These are phyloP conservation scores for Miniopterus natalensis DNA, from an alignment of 2,113 vertebrate genomes.

Conservation along the genomic window DNA sequence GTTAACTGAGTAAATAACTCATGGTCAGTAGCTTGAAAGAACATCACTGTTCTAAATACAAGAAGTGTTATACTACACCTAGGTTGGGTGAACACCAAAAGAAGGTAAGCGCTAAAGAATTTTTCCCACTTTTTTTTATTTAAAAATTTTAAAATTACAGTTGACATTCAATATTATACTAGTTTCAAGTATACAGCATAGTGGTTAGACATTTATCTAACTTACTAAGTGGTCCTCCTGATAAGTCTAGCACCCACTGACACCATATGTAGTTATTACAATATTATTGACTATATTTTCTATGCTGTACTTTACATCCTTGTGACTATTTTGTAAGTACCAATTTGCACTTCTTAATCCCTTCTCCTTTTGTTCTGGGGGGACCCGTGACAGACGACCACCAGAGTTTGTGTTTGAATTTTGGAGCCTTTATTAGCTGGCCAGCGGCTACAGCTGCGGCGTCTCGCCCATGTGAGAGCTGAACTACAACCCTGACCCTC, in stretches of 20 bases:
- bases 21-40: not conserved
- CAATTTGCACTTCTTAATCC: not conserved
- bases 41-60: not conserved
- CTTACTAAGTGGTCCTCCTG: not conserved
- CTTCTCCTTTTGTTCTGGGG: not conserved
- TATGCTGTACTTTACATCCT: not conserved
- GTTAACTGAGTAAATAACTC: not conserved
- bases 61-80: not conserved
- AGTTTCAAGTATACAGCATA: not conserved
- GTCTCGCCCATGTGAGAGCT: too few species aligned
- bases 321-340: not conserved
- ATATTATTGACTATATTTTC: not conserved
- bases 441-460: too few species aligned
- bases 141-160: not conserved
- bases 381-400: too few species aligned
- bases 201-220: not conserved
- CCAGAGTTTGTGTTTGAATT: too few species aligned
- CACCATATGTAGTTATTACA: not conserved
- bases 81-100: not conserved
- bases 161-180: not conserved
- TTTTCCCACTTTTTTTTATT: conserved; percentile 2
- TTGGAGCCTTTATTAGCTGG: too few species aligned
- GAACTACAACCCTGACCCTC: too few species aligned
- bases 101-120: not conserved
- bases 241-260: not conserved